Base-by-base conservation (phyloP, 2,113 vertebrate species). In the Rattus rattus region DNA sequence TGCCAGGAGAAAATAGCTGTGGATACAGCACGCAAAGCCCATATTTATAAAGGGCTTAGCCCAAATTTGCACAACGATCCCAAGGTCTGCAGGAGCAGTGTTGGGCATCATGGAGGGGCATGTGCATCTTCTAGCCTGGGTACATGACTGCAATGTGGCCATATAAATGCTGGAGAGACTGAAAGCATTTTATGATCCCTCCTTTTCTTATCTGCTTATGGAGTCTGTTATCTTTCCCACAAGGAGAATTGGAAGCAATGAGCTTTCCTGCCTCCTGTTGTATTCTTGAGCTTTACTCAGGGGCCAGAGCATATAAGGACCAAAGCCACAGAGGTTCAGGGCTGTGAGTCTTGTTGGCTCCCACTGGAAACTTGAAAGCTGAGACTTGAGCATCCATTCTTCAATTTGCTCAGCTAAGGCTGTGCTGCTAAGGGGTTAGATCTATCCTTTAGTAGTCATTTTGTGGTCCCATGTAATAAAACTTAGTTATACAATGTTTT, bases 181-280 rank as follows among this genome's bases (percentile, higher is more conserved):
- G 20, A 59, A 14, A n/a, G 39, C 69, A 75, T 67, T 88, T 43
- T 39, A 47, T 7, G 47, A 79, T 67, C 8, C 12, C 1, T 3
- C 1, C 1, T 20, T 8, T 56, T 61, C 28, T 59, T 10, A 30
- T 8, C 16, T 6, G 12, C 26, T 9, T 2, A 0, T 11, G 36
- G 72, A 54, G 7, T 67, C 33, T 80, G 16, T 9, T 24, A 0
- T 89, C 63, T 20, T n/a, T 83, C 39, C 39, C 28, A 1, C 1
- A 33, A 61, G 56, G 28, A 69, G 52, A 59, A 0, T 0, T 19
- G 12, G 6, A 84, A 72, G 20, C 8, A 26, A 26, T 3, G 28
- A 22, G 17, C 17, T 4, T 6, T 36, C 1, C 36, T 54, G 49
- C 9, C 54, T 30, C 26, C 52, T n/a, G 13, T 65, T 8, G 7